These are phyloP conservation scores for Cheilosia variabilis DNA, from an alignment of 2,888 invertebrate genomes.

Conservation along the genomic window DNA sequence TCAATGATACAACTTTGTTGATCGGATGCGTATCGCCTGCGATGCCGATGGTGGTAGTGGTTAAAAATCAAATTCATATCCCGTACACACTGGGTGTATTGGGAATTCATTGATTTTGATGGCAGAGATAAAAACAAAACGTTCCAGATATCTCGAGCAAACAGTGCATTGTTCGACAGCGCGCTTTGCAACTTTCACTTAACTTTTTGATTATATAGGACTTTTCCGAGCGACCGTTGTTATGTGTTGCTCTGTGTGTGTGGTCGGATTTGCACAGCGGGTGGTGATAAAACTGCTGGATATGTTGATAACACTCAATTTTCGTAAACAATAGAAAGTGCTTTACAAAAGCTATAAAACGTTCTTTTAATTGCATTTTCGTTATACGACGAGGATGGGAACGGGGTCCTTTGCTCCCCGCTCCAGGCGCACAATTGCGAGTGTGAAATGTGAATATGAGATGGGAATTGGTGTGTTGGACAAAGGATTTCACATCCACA, in stretches of 20 bases:
- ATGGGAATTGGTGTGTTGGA: slow-evolving; percentile 40
- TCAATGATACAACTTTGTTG: slow-evolving; percentile 49
- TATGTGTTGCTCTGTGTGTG: background rate
- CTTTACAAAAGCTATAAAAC: slow-evolving; percentile 82
- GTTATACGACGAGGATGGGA: slow-evolving; percentile 35
- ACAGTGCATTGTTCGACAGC: slow-evolving; percentile 52
- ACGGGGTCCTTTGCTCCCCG: background rate
- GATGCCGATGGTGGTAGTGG: background rate
- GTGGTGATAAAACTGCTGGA: slow-evolving; percentile 63
- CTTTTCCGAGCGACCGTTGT: background rate
- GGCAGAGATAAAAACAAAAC: slow-evolving; percentile 56
- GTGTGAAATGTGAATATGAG: slow-evolving; percentile 52
- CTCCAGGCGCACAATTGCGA: background rate
- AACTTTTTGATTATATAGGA: slow-evolving; percentile 80
- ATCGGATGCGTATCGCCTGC: slow-evolving; percentile 2
- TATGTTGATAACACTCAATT: slow-evolving; percentile 75
- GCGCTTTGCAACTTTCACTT: slow-evolving; percentile 78
- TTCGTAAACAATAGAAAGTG: slow-evolving; percentile 75
- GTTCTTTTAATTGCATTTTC: slow-evolving; percentile 83
- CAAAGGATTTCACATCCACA: slow-evolving; percentile 62
- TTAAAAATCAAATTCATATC: background rate
- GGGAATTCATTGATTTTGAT: slow-evolving; percentile 64
- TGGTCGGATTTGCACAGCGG: slow-evolving; percentile 18
- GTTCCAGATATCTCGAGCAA: slow-evolving; percentile 18
- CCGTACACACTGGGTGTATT: slow-evolving; percentile 12